phyloP scores from a whole-genome alignment of 2,113 vertebrate genomes.

The Albula glossodonta region DNA sequence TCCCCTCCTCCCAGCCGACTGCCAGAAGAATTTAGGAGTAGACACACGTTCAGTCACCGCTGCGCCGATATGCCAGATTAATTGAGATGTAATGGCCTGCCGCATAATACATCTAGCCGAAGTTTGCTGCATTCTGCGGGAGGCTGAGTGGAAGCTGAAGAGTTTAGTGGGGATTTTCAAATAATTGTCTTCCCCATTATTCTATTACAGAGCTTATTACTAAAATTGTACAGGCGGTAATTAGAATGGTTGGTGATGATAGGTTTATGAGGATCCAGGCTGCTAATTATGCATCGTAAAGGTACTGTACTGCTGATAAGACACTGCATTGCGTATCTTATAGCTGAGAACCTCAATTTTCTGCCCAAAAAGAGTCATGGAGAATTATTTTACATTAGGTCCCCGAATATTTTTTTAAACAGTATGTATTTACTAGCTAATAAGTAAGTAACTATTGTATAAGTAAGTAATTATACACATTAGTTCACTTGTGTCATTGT shows the following conservation, averaged over 20 bases:
- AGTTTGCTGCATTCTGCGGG: neutral
- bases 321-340: neutral
- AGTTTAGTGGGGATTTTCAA: neutral
- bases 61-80: slow-evolving; percentile 34
- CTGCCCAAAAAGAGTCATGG: neutral
- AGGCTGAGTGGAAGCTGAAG: neutral
- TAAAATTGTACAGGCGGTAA: neutral
- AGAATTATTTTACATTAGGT: no score
- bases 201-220: slow-evolving; percentile 7
- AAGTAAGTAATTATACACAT: no score
- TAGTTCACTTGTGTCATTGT: no score
- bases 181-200: slow-evolving; percentile 1
- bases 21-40: slow-evolving; percentile 34
- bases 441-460: no score
- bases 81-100: slow-evolving; percentile 44
- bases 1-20: neutral
- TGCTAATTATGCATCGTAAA: neutral
- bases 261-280: neutral
- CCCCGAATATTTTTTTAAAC: no score
- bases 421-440: no score
- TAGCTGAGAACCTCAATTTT: no score
- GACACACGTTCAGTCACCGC: slow-evolving; percentile 23
- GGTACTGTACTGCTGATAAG: neutral
- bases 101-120: slow-evolving; percentile 21
- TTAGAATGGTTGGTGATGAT: neutral